Evolutionary conservation across 2,888 invertebrate species (phyloP), one percentile per base, ranked within the genome.

Genomic region (Xestoiulus laeticollis): DNA sequence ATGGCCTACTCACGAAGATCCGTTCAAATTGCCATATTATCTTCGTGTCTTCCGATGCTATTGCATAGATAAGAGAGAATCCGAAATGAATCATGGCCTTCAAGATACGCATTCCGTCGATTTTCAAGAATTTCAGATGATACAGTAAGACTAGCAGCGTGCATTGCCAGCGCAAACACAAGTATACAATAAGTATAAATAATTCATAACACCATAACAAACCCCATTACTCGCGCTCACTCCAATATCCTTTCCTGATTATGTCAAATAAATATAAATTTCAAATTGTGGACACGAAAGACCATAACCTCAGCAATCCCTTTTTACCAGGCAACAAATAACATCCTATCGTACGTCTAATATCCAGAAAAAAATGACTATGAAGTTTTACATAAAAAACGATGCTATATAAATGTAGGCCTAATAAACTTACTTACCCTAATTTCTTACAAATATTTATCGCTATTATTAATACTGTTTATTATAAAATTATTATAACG

Each of bases 21-120:
- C 78, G 78, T 12, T 78, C 78, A 78, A 78, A 78, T 78, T 78
- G 78, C 78, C 78, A 78, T 78, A 78, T 78, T 78, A 78, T 78
- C 78, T 78, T 14, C 78, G 78, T 78, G 78, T 78, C 30, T 78
- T 78, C 30, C 78, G 78, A 78, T 78, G 78, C 22, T 30, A 30
- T 78, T 78, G 78, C 26, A 30, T 22, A 26, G 78, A 78, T 78
- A 78, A 78, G 78, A 78, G 78, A 5, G 78, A 78, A 78, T 78
- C 12, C 78, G 30, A 12, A 78, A 78, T 78, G 78, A 78, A 78
- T 78, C 78, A 78, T 78, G 68, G 68, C 68, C 68, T 68, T 68
- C 68, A 22, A 68, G 68, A 68, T 68, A 68, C 68, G 26, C 22
- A 68, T 68, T 68, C 8, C 78, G 78, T 30, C 78, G 78, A 78